Evolutionary conservation across 2,797 vertebrate species (phyloP), one percentile per base, ranked within the genome.

Genomic region (Cirrhinus molitorella): DNA sequence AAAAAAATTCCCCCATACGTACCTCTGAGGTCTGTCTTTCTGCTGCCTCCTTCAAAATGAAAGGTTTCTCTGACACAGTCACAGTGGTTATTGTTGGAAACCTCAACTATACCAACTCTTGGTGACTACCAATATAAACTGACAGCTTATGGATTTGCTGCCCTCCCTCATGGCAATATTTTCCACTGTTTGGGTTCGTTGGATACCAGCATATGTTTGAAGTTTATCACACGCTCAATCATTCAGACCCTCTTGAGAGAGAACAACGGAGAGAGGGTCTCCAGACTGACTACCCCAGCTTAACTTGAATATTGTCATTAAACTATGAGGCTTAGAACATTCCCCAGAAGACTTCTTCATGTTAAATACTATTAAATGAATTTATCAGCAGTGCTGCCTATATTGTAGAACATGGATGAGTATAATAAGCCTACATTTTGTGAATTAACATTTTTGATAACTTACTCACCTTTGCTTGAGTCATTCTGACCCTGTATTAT

Each of bases 211-310:
- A 76, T 51, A 87, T 90, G 91, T 92, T 91, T 93, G 85, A 94
- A 92, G 93, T 95, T 95, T 94, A 95, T 95, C 91, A 93, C 93
- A 92, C 89, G 93, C 90, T 93, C 93, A 91, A 93, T 95, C 94
- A 93, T 92, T 92, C 91, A 89, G 85, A 81, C 91, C 90, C 91
- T 90, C 91, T 85, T 78, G 90, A 90, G 75, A 53, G 63, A 71
- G 45, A 31, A 84, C 65, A 45, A 47, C 19, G 13, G 40, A 63
- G 4, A 51, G 72, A 61, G 72, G 63, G 57, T 49, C 65, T 57
- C 68, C 25, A 82, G 40, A 67, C 53, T 65, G 40, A 67, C 53
- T 65, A 55, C 51, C 25, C 16, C 23, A 59, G 23, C 37, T 45
- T 12, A 78, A 65, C 40, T 77, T 75, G 2, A n/a, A 12, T 19